Evolutionary conservation across 2,888 invertebrate genomes (phyloP), one percentile per base, ranked within the genome.

Genomic region (Callyntrura guangdongensis): DNA sequence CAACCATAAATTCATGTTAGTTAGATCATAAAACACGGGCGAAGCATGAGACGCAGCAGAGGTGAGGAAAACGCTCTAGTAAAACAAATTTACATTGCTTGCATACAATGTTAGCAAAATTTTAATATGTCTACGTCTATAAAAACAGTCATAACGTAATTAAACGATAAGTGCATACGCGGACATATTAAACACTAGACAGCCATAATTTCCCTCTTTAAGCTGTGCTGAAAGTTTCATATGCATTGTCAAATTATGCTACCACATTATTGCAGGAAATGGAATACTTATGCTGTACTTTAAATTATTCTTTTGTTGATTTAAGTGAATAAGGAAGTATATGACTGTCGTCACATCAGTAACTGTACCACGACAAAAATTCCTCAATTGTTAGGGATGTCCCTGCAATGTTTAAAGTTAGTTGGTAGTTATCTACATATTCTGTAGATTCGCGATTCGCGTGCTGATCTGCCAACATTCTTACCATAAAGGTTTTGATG

Each of bases 311-410:
- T 49, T 77, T 53, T 77, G 17, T n/a, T 72, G 22, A 74, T 59
- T 74, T 11, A 59, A 86, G 64, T 85, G 77, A 89, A 89, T 49
- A 67, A 89, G 89, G 89, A 89, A 89, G 89, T 89, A 61, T 84
- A 14, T 22, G 36, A 36, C 11, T 14, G 17, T 69, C 25, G 14
- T n/a, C 17, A 77, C 74, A 83, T 45, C 74, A 49, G 77, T 85
- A 72, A 74, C 72, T 83, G 72, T 49, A 61, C 89, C 64, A 72
- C 36, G 45, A 85, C 61, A 79, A 79, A 69, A 56, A 79, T 61
- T 86, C 22, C 64, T 53, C 53, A 82, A 69, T 20, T 25, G 84
- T 72, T 6, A 84, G 17, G 47, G 0, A 25, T 69, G 49, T 69
- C 49, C n/a, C 6, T 64, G 45, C n/a, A 17, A 47, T 79, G 53